phyloP scores from a whole-genome alignment of 2,888 invertebrate genomes.

The Neoascia interrupta region DNA sequence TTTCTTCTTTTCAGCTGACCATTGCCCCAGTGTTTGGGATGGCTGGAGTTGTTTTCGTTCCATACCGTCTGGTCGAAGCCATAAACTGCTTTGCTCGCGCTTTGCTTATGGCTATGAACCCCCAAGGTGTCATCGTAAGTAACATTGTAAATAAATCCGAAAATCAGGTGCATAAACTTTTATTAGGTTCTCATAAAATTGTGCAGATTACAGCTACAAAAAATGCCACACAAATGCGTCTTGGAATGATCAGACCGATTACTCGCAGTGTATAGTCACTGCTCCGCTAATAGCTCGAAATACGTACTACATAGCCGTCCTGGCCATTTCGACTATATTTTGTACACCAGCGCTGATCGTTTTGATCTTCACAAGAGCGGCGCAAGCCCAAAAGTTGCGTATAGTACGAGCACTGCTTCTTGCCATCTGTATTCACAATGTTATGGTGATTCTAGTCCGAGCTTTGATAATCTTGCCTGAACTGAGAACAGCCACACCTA shows the following conservation, averaged over 20 bases:
- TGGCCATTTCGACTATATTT: conserved; percentile 81
- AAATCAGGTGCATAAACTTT: neutral
- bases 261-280: conserved; percentile 82
- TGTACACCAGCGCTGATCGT: conserved; percentile 83
- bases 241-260: conserved; percentile 83
- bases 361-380: conserved; percentile 81
- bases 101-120: conserved; percentile 82
- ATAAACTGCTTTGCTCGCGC: conserved; percentile 81
- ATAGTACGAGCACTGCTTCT: conserved; percentile 83
- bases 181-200: neutral
- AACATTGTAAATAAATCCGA: no score
- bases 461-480: conserved; percentile 81
- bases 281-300: conserved; percentile 81
- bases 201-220: conserved; percentile 82
- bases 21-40: conserved; percentile 83
- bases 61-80: conserved; percentile 78
- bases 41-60: conserved; percentile 84
- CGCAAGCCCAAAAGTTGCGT: conserved; percentile 81
- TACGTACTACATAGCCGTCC: conserved; percentile 81
- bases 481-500: conserved; percentile 77
- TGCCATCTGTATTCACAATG: conserved; percentile 82
- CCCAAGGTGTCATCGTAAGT: conserved; percentile 82
- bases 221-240: conserved; percentile 81
- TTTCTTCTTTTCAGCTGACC: conserved; percentile 48
- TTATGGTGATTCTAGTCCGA: conserved; percentile 82